Conservation (phyloP, 2,797 vertebrate species). For the Microctenopoma stevenorrisi region DNA sequence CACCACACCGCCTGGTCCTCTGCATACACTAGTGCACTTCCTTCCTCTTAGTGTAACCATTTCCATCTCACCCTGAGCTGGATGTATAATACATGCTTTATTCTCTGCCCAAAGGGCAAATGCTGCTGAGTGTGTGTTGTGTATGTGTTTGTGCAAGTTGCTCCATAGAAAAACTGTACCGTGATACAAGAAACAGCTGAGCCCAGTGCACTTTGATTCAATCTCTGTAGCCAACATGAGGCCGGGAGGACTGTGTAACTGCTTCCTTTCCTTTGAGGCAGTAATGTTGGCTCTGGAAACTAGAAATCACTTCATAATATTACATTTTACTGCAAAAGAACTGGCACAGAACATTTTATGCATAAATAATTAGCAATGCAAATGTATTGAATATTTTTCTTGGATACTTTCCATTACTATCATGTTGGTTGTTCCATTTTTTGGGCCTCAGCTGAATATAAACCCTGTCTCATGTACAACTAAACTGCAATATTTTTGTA, state of each 20-base stretch:
- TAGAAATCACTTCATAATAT: neutral
- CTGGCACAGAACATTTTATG: neutral
- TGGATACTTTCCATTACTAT: no score
- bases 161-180: constrained; percentile 28
- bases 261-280: constrained; percentile 4
- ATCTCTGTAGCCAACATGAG: constrained; percentile 13
- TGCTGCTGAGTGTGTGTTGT: constrained; percentile 32
- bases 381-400: neutral
- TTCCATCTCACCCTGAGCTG: constrained; percentile 36
- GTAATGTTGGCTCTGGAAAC: neutral
- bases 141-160: constrained; percentile 35
- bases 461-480: no score
- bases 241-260: neutral
- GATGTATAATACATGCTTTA: constrained; percentile 43
- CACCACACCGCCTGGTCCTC: neutral
- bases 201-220: constrained; percentile 30
- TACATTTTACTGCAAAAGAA: neutral
- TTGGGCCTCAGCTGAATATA: neutral
- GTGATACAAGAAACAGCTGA: constrained; percentile 40
- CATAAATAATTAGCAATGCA: neutral
- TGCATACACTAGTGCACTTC: constrained; percentile 30
- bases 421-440: neutral
- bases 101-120: constrained; percentile 54
- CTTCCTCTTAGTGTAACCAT: constrained; percentile 38
- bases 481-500: no score